Evolutionary conservation across 2,797 vertebrate species (phyloP), one percentile per base, ranked within the genome.

Genomic region (Peromyscus eremicus): DNA sequence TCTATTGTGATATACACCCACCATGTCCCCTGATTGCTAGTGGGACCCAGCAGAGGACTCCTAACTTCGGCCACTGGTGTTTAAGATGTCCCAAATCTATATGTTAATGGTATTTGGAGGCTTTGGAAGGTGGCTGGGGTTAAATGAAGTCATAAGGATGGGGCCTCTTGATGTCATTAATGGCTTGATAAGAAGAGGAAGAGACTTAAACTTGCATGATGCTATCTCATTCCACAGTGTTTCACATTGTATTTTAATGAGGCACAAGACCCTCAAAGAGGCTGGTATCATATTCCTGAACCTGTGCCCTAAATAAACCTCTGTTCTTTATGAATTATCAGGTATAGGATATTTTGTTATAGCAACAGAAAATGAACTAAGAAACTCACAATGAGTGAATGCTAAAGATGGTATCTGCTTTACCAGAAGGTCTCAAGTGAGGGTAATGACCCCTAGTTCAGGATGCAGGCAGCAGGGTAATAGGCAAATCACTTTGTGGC

Each of bases 391-490:
- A 12, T 4, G 37, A 25, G 21, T 6, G 68, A 21, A 2, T 0
- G 55, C 16, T 46, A 21, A 62, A 71, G 46, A 8, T n/a, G 29
- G 70, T 1, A 1, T 80, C 66, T n/a, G 43, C 49, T 52, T 49
- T 7, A n/a, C 25, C 37, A 4, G 37, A 25, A 2, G 71, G 34
- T 37, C 64, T 23, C 0, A 16, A 27, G 49, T 0, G n/a, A 40
- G 32, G 3, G 17, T 19, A 8, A 37, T 40, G 16, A 60, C 9
- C 23, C 71, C 57, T 25, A 13, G 21, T 7, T 16, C 43, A 17
- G 0, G 1, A 49, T 8, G 1, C 5, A 1, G 62, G 55, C 46
- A 14, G 25, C 8, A 0, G 5, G 0, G 16, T 14, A 43, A 27
- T 57, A 21, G 57, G 10, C 2, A 27, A 52, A 23, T 71, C 11